Evolutionary conservation across 2,113 vertebrate genomes (phyloP), one percentile per base, ranked within the genome.

Genomic region (Microcebus murinus): DNA sequence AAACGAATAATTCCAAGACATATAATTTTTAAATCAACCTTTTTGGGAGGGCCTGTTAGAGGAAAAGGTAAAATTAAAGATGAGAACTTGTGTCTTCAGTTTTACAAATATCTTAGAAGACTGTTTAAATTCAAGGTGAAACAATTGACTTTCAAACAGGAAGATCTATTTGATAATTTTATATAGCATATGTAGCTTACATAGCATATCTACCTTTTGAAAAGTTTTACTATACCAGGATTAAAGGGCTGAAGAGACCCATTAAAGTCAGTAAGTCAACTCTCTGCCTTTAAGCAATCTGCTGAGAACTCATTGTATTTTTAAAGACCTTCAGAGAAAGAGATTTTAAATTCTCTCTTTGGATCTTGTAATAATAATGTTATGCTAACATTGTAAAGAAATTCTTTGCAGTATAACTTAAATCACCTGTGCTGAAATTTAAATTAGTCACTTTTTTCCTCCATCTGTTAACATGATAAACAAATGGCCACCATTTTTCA

Each of bases 151-250:
- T 83, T 83, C 68, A 50, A 63, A 83, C 36, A 84, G 50, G 34
- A 94, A 80, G n/a, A 87, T 79, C 29, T 73, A 79, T 71, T 73
- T 59, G 68, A 73, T 68, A 80, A 67, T 81, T 96, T 89, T 70
- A 89, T 42, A 42, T 42, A 84, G 63, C 42, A 67, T 57, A 21
- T 81, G 42, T 55, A 91, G 42, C 61, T 88, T 27, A 71, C 8
- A 52, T 42, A 92, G 68, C 59, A 71, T 86, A 82, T 67, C 48
- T 61, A 50, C 61, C 65, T 94, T 83, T 52, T 87, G 68, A 79
- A 94, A 94, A 79, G 10, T 50, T 86, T 96, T 92, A 82, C 81
- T 93, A 67, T 73, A 63, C 50, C n/a, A 86, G 34, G 63, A 84
- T 91, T 25, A 92, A 83, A 94, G 42, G 71, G 48, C 27, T 73